Evolutionary conservation across 2,113 vertebrate genomes (phyloP).

Genomic region (Chitala chitala): DNA sequence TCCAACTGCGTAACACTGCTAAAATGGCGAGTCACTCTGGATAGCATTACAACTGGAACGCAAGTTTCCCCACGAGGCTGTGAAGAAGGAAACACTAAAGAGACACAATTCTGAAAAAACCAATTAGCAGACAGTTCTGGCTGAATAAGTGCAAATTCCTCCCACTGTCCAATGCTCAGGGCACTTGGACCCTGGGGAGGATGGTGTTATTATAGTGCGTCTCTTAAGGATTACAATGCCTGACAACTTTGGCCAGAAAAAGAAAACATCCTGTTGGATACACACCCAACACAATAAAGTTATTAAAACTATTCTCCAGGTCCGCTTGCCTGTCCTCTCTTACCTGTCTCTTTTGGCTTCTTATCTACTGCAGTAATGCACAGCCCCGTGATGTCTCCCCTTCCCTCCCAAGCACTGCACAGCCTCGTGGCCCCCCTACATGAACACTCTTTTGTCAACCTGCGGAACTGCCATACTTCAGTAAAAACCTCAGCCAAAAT

Average conservation of each 20-base stretch:
- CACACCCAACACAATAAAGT: slow-evolving; percentile 33
- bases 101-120: background rate
- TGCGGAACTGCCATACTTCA: too few species aligned
- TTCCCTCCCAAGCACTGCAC: too few species aligned
- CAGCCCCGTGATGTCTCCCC: too few species aligned
- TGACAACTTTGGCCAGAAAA: slow-evolving; percentile 53
- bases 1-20: background rate
- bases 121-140: background rate
- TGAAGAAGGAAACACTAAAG: background rate
- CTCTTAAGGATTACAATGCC: slow-evolving; percentile 55
- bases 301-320: slow-evolving; percentile 41
- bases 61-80: too few species aligned
- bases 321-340: slow-evolving; percentile 30
- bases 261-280: slow-evolving; percentile 62
- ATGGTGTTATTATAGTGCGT: slow-evolving; percentile 53
- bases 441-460: too few species aligned
- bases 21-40: background rate
- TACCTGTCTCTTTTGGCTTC: too few species aligned
- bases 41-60: too few species aligned
- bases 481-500: too few species aligned
- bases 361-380: too few species aligned
- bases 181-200: slow-evolving; percentile 38
- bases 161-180: slow-evolving; percentile 19
- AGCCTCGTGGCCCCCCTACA: too few species aligned
- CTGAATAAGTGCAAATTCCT: too few species aligned